phyloP scores from a whole-genome alignment of 2,888 invertebrate genomes.

The Brachyptera risi region DNA sequence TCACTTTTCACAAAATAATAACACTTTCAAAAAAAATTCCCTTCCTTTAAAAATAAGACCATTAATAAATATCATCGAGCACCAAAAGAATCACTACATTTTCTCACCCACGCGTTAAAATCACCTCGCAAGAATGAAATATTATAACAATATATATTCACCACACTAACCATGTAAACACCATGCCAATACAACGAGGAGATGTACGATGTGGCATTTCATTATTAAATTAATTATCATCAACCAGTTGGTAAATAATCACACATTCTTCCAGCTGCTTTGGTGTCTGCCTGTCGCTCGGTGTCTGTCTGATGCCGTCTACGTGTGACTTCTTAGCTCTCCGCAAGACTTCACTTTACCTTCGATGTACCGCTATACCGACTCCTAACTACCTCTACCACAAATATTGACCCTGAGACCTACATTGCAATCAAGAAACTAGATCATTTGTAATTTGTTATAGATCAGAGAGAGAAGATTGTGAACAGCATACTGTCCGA shows the following conservation, averaged over 20 bases:
- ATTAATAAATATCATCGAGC: too few relatives aligned
- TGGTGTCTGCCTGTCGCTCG: background rate
- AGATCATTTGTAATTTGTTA: background rate
- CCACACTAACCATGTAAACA: background rate
- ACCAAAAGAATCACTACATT: too few relatives aligned
- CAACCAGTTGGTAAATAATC: background rate
- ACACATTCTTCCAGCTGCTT: conserved; percentile 3
- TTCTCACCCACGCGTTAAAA: background rate
- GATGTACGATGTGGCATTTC: background rate
- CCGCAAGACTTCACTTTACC: background rate
- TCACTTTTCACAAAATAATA: too few relatives aligned
- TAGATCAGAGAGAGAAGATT: too few relatives aligned
- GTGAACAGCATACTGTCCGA: too few relatives aligned
- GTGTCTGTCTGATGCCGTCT: background rate
- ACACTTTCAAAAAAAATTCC: too few relatives aligned
- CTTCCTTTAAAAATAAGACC: too few relatives aligned
- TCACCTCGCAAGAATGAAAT: background rate
- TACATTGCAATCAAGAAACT: background rate
- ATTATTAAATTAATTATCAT: background rate
- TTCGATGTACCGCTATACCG: conserved; percentile 4
- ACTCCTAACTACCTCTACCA: background rate
- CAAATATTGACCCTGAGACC: conserved; percentile 19
- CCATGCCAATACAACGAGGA: background rate
- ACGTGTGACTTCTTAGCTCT: background rate
- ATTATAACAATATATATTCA: background rate